These are phyloP conservation scores for Sorex maritimensis DNA, from an alignment of 2,797 vertebrate genomes.

Conservation along the genomic window DNA sequence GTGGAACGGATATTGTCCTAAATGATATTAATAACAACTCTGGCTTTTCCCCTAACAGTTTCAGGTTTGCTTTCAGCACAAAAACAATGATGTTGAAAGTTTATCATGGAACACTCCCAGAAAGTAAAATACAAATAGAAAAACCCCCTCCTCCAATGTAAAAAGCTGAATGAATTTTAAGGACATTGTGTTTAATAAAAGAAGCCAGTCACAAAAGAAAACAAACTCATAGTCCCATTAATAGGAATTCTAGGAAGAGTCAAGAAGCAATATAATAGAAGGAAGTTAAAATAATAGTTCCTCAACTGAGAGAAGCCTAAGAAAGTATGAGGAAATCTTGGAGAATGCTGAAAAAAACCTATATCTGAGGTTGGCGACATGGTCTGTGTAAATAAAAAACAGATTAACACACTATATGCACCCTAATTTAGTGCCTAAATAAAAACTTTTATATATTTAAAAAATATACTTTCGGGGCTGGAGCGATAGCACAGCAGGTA, in stretches of 20 bases:
- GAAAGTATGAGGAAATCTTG: background rate
- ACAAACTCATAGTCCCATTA: background rate
- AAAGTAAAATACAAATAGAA: background rate
- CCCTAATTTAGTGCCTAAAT: background rate
- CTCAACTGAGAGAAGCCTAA: background rate
- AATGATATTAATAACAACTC: background rate
- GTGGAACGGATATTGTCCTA: background rate
- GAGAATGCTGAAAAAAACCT: background rate
- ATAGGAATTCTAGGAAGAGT: background rate
- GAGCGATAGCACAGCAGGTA: too few species aligned
- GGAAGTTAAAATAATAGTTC: background rate
- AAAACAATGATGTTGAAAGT: background rate
- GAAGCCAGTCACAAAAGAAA: background rate
- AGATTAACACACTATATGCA: background rate
- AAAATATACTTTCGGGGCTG: background rate
- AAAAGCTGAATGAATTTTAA: background rate
- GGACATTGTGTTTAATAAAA: slow-evolving; percentile 28
- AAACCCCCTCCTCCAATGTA: background rate
- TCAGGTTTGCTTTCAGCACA: background rate
- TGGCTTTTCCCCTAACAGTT: background rate
- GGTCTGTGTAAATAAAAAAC: background rate
- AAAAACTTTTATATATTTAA: background rate
- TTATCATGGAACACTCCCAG: background rate
- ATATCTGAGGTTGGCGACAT: background rate
- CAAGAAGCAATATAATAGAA: background rate